Conservation (phyloP, 2,113 vertebrate genomes). For the Mustelus asterias region DNA sequence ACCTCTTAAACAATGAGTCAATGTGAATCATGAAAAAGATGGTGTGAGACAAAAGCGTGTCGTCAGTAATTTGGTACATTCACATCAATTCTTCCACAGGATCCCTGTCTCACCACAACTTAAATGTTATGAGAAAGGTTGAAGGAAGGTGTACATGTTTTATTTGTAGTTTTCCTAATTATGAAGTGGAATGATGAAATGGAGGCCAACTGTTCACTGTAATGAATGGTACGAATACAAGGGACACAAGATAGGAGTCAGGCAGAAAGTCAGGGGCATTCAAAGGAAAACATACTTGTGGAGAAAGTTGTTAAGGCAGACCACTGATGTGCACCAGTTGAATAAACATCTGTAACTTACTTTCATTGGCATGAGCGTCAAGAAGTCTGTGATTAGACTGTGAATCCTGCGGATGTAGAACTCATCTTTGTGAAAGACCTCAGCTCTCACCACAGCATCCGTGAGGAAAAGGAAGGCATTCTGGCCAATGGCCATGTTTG, state of each 20-base stretch:
- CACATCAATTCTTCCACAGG: not conserved
- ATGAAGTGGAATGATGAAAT: not conserved
- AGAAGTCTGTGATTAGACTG: conserved; percentile 87
- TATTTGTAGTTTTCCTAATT: not conserved
- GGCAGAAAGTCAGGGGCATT: not conserved
- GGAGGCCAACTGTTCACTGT: not conserved
- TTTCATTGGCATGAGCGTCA: conserved; percentile 98
- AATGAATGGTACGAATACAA: not conserved
- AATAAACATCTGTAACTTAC: conserved; percentile 51
- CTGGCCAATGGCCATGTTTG: conserved; percentile 78
- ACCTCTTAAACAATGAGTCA: not conserved
- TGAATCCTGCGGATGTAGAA: conserved; percentile 90
- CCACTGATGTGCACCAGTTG: not conserved
- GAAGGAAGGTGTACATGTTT: not conserved
- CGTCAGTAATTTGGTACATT: not conserved
- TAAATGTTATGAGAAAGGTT: not conserved
- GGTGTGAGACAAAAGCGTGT: not conserved
- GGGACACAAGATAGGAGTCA: not conserved
- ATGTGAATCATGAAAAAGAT: not conserved
- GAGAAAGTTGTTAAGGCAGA: not conserved
- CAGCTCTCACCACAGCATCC: conserved; percentile 79
- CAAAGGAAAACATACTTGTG: not conserved
- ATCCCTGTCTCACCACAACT: not conserved
- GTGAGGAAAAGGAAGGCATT: conserved; percentile 88
- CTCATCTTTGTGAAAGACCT: conserved; percentile 82